A percentile compares a stretch with the other conserved stretches of the same genome.
Evolutionary conservation across 1,140 invertebrate genomes (phyloP).

Genomic region (Drosophila dunni): DNA sequence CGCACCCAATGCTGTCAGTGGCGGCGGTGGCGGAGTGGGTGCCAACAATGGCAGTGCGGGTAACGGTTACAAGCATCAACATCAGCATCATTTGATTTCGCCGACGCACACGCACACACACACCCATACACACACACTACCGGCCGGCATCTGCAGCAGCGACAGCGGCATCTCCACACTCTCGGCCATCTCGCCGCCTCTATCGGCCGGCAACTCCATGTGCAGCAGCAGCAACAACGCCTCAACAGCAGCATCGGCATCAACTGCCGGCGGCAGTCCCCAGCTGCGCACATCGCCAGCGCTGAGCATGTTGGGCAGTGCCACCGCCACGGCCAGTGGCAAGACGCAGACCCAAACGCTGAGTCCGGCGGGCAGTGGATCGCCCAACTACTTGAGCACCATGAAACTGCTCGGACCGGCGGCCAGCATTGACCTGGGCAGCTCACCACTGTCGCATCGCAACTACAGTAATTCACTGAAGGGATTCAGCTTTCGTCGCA

Average conservation of each 20-base stretch:
- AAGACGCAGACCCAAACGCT: slow-evolving; percentile 38
- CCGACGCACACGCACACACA: slow-evolving; percentile 63
- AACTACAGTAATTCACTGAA: slow-evolving; percentile 77
- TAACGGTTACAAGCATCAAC: slow-evolving; percentile 28
- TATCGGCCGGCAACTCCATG: slow-evolving; percentile 57
- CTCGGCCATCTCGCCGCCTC: slow-evolving; percentile 77
- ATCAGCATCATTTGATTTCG: slow-evolving; percentile 71
- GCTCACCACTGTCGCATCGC: slow-evolving; percentile 77
- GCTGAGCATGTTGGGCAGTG: slow-evolving; percentile 70
- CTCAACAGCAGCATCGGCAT: slow-evolving; percentile 34
- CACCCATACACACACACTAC: slow-evolving; percentile 35
- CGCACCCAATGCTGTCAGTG: slow-evolving; percentile 38
- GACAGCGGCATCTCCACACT: slow-evolving; percentile 80
- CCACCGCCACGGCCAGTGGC: slow-evolving; percentile 64
- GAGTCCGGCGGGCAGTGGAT: slow-evolving; percentile 43
- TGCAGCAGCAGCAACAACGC: slow-evolving; percentile 26
- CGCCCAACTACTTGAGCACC: slow-evolving; percentile 60
- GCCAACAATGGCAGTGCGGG: slow-evolving; percentile 33
- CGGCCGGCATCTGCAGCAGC: slow-evolving; percentile 78
- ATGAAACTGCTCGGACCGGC: slow-evolving; percentile 74
- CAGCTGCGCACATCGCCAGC: slow-evolving; percentile 69
- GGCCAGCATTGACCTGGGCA: slow-evolving; percentile 79
- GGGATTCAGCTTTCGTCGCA: slow-evolving; percentile 79
- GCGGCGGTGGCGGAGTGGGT: slow-evolving; percentile 19
- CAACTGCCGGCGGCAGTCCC: slow-evolving; percentile 60